phyloP scores from a whole-genome alignment of 2,888 invertebrate species.

The Ormyrus thymus region DNA sequence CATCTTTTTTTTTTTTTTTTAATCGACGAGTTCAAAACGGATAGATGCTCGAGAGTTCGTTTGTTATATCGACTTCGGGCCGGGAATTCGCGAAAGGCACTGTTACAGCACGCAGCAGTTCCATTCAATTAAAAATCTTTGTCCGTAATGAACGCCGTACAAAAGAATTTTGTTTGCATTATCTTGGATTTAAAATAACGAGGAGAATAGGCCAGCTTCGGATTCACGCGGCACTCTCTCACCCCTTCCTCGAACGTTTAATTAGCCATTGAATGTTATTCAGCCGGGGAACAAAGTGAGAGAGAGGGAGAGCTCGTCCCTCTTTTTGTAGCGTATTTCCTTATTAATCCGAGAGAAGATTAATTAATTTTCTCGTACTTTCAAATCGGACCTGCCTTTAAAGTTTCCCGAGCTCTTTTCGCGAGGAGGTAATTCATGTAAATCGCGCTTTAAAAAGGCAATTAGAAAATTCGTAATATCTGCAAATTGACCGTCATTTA shows the following conservation, averaged over 20 bases:
- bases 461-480: slow-evolving; percentile 50
- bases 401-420: too few species aligned
- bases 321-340: too few species aligned
- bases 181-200: slow-evolving; percentile 30
- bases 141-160: slow-evolving; percentile 31
- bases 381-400: too few species aligned
- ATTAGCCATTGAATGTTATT: slow-evolving; percentile 23
- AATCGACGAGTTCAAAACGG: slow-evolving; percentile 34
- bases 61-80: slow-evolving; percentile 32
- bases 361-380: too few species aligned
- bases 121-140: slow-evolving; percentile 47
- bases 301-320: too few species aligned
- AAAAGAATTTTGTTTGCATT: slow-evolving; percentile 30
- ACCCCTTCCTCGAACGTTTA: not conserved
- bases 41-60: slow-evolving; percentile 18
- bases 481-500: slow-evolving; percentile 48
- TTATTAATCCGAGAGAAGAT: too few species aligned
- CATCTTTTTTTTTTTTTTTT: slow-evolving; percentile 18
- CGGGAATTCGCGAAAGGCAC: not conserved
- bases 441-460: slow-evolving; percentile 50
- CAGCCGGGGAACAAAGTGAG: too few species aligned
- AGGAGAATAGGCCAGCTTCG: not conserved
- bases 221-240: not conserved
- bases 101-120: too few species aligned
- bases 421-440: slow-evolving; percentile 44